Evolutionary conservation across 2,113 vertebrate species (phyloP), one percentile per base, ranked within the genome.

Genomic region (Chionis minor): DNA sequence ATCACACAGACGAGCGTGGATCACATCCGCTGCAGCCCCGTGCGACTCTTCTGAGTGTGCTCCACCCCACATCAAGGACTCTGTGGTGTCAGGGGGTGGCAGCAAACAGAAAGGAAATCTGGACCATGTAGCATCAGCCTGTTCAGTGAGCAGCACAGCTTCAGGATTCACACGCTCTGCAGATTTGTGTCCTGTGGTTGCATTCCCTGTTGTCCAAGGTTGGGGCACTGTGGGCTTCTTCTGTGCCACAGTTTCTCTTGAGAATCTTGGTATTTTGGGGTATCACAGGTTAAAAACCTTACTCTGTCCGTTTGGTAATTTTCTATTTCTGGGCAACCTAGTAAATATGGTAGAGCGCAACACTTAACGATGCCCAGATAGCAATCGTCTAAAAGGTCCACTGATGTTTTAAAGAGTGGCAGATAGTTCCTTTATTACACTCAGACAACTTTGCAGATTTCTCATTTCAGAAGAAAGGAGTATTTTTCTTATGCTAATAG

Each of bases 401-500:
- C 47, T 47, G 49, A 35, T 74, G 28, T 9, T 52, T 81, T 83
- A 40, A 70, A 88, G 51, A 44, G 56, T 27, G 26, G 40, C 40
- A 91, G 24, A 45, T 23, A 55, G 22, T 26, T 66, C 42, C 40
- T 24, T 82, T 75, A 47, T 66, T 22, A 12, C 21, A n/a, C 40
- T 63, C 12, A 33, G 51, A 86, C 40, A 78, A 35, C 42, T 83
- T 40, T 61, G 42, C 5, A 9, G 8, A 61, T 86, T 81, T 88
- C 61, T 92, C 14, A 7, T 91, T 91, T 75, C 47, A 84, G 61
- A 69, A 45, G 49, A 80, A 87, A 84, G 15, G 15, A 88, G 23
- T 70, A 14, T 79, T 96, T 96, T 91, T 87, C 44, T 65, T 94
- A 75, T 66, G 52, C 8, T 86, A 84, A 79, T 91, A 4, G 40